Conservation (phyloP, 1,140 invertebrate species). For the Protaetia brevitarsis region DNA sequence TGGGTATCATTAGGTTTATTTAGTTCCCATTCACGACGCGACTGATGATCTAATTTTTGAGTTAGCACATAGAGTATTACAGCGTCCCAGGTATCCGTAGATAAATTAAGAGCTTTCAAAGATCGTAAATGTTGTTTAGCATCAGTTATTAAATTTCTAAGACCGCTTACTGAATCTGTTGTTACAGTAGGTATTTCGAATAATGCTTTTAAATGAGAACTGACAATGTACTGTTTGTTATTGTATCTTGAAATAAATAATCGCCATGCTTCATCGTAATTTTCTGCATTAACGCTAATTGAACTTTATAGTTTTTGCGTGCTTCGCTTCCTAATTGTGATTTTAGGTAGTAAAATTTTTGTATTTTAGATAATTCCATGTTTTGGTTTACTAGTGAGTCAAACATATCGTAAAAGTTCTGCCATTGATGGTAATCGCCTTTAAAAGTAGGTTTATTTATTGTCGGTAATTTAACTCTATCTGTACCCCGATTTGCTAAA, state of each 20-base stretch:
- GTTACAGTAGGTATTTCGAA: background rate
- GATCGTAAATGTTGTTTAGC: background rate
- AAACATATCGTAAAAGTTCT: conserved; percentile 29
- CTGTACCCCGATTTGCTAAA: too few relatives aligned
- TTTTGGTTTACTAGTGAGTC: too few relatives aligned
- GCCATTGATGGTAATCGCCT: background rate
- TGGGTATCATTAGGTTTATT: background rate
- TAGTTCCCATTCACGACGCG: background rate
- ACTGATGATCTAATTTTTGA: background rate
- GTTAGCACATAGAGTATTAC: background rate
- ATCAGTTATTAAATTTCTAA: background rate
- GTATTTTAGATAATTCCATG: too few relatives aligned
- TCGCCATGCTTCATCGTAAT: conserved; percentile 25
- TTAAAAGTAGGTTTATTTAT: background rate
- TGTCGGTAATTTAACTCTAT: background rate
- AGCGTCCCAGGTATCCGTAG: background rate
- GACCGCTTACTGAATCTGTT: background rate
- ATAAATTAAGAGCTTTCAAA: background rate
- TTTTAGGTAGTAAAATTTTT: too few relatives aligned
- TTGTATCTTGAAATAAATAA: conserved; percentile 28
- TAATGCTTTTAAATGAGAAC: too few relatives aligned
- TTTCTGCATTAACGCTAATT: too few relatives aligned
- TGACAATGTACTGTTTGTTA: conserved; percentile 23
- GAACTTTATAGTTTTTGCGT: conserved; percentile 28
- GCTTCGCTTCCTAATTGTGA: conserved; percentile 36